A percentile compares a stretch with the other conserved stretches of the same genome.
Evolutionary conservation across 2,888 invertebrate genomes (phyloP).

Genomic region (Monopis laevigella): DNA sequence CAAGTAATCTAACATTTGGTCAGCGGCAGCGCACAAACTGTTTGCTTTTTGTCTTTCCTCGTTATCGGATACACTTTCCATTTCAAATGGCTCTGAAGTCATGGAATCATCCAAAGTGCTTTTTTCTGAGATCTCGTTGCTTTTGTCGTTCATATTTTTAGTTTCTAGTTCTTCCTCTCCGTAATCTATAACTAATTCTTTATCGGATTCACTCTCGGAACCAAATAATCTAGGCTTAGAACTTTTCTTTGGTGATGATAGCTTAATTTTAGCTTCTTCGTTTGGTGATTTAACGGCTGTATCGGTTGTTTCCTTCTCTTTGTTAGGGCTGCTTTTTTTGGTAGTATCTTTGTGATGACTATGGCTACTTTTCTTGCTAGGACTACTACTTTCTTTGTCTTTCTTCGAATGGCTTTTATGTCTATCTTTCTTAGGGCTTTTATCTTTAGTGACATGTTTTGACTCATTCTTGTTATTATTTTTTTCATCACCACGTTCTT

Average conservation of each 20-base stretch:
- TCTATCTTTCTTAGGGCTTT: slow-evolving; percentile 10
- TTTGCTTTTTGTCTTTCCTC: slow-evolving; percentile 29
- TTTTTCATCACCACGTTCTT: background rate
- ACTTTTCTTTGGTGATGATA: no score
- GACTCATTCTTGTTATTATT: background rate
- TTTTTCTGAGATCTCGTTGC: slow-evolving; percentile 19
- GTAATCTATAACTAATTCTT: slow-evolving; percentile 37
- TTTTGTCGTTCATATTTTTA: background rate
- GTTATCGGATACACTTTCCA: slow-evolving; percentile 19
- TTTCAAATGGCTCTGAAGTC: background rate
- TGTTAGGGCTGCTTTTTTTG: no score
- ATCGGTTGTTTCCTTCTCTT: no score
- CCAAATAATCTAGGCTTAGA: slow-evolving; percentile 20
- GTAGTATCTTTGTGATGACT: slow-evolving; percentile 20
- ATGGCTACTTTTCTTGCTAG: slow-evolving; percentile 18
- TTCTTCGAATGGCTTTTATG: background rate
- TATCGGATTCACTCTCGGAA: slow-evolving; percentile 37
- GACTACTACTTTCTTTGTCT: slow-evolving; percentile 10
- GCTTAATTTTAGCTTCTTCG: slow-evolving; percentile 17
- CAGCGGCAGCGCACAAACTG: slow-evolving; percentile 37
- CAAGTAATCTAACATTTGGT: slow-evolving; percentile 29
- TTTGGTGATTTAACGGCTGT: background rate
- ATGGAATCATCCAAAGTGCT: background rate
- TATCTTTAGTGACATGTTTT: slow-evolving; percentile 10
- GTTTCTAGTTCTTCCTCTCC: slow-evolving; percentile 8